Evolutionary conservation across 2,113 vertebrate species (phyloP).

Genomic region (Equus quagga): DNA sequence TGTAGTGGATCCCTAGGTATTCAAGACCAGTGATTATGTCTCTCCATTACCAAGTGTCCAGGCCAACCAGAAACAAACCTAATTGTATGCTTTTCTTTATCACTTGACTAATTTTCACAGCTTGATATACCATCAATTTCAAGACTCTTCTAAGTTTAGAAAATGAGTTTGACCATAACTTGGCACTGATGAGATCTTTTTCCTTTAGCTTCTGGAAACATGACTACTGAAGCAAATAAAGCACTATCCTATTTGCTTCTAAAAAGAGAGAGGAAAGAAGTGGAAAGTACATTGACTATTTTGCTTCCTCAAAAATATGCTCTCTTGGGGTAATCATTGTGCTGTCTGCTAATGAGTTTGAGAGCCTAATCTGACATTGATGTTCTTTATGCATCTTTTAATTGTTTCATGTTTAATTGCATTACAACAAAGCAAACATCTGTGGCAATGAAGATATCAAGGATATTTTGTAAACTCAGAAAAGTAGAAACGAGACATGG

Average conservation of each 20-base stretch:
- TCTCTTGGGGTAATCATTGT: slow-evolving; percentile 71
- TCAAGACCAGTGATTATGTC: neutral
- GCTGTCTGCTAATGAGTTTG: slow-evolving; percentile 56
- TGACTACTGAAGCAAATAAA: slow-evolving; percentile 66
- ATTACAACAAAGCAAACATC: slow-evolving; percentile 72
- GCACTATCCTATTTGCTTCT: slow-evolving; percentile 55
- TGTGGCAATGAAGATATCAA: slow-evolving; percentile 65
- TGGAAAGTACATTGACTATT: slow-evolving; percentile 66
- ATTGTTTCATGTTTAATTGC: slow-evolving; percentile 79
- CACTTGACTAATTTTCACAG: slow-evolving; percentile 64
- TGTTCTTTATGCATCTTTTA: slow-evolving; percentile 75
- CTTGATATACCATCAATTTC: slow-evolving; percentile 51
- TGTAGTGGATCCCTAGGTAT: neutral
- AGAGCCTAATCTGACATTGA: slow-evolving; percentile 52
- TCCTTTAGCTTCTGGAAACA: slow-evolving; percentile 63
- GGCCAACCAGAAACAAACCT: slow-evolving; percentile 11
- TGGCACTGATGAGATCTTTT: slow-evolving; percentile 54
- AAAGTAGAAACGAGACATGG: slow-evolving; percentile 51
- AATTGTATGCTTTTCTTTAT: slow-evolving; percentile 49
- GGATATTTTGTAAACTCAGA: slow-evolving; percentile 59
- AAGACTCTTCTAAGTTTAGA: slow-evolving; percentile 65
- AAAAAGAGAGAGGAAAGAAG: slow-evolving; percentile 63
- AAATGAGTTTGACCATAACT: slow-evolving; percentile 64
- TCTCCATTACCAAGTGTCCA: neutral
- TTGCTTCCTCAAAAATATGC: slow-evolving; percentile 62